These are phyloP conservation scores for Galeruca laticollis DNA, from an alignment of 2,888 invertebrate genomes.

Conservation along the genomic window DNA sequence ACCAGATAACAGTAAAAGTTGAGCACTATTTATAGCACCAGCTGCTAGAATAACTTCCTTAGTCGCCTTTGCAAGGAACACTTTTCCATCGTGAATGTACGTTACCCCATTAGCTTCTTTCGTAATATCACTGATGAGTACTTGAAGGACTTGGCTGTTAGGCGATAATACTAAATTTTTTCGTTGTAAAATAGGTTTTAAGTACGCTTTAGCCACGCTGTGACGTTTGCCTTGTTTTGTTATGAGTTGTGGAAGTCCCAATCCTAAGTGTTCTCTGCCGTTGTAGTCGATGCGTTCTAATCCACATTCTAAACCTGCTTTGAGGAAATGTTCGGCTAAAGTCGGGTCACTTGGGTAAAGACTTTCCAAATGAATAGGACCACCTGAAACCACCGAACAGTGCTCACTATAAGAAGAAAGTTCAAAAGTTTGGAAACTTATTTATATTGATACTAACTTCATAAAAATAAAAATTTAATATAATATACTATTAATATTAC, in stretches of 20 bases:
- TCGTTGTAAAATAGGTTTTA: slow-evolving; percentile 71
- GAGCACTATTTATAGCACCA: slow-evolving; percentile 82
- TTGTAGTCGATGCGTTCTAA: slow-evolving; percentile 74
- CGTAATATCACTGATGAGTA: slow-evolving; percentile 70
- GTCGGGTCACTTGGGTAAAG: slow-evolving; percentile 45
- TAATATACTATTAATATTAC: too few relatives aligned
- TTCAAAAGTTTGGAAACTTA: too few relatives aligned
- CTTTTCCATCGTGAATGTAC: slow-evolving; percentile 69
- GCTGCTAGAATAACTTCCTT: slow-evolving; percentile 82
- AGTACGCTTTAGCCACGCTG: slow-evolving; percentile 77
- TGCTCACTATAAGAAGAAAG: not conserved
- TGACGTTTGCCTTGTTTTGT: slow-evolving; percentile 76
- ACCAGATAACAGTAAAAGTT: slow-evolving; percentile 82
- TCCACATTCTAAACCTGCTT: slow-evolving; percentile 73
- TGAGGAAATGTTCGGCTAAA: slow-evolving; percentile 66
- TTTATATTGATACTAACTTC: too few relatives aligned
- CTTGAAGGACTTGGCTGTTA: slow-evolving; percentile 71
- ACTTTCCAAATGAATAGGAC: slow-evolving; percentile 71
- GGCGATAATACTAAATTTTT: slow-evolving; percentile 75
- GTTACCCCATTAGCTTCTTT: slow-evolving; percentile 76
- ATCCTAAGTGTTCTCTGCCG: slow-evolving; percentile 73
- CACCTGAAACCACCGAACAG: slow-evolving; percentile 60
- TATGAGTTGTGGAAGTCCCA: slow-evolving; percentile 73
- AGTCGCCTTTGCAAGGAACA: slow-evolving; percentile 71
- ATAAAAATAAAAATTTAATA: too few relatives aligned